phyloP scores from a whole-genome alignment of 1,140 invertebrate genomes.

The Planococcus citri region DNA sequence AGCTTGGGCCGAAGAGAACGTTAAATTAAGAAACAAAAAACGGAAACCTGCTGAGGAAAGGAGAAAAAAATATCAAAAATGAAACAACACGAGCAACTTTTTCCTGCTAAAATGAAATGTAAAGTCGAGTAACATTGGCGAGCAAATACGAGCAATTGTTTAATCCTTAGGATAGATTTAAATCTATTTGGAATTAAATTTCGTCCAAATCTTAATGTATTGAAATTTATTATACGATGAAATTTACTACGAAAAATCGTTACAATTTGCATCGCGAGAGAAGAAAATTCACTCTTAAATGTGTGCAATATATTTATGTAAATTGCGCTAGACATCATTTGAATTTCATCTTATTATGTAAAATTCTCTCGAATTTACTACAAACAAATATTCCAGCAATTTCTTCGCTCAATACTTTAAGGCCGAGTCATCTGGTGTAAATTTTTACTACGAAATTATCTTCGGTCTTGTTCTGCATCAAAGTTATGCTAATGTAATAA shows the following conservation, averaged over 20 bases:
- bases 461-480: too few species aligned
- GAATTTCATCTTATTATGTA: conserved; percentile 4
- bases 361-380: neutral
- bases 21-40: conserved; percentile 8
- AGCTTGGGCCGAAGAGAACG: neutral
- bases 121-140: neutral
- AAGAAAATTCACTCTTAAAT: neutral
- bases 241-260: too few species aligned
- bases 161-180: too few species aligned
- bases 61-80: conserved; percentile 6
- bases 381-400: neutral
- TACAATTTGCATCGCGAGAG: neutral
- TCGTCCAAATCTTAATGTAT: neutral
- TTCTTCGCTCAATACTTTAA: too few species aligned
- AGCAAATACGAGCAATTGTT: neutral
- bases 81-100: neutral
- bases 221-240: neutral
- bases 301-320: neutral
- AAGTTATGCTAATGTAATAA: too few species aligned
- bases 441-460: too few species aligned
- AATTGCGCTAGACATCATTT: neutral
- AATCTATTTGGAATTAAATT: too few species aligned
- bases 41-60: neutral
- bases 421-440: too few species aligned
- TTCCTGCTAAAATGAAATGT: conserved; percentile 1